Base-by-base conservation (phyloP, 2,797 vertebrate species). In the Hoplostethus atlanticus region DNA sequence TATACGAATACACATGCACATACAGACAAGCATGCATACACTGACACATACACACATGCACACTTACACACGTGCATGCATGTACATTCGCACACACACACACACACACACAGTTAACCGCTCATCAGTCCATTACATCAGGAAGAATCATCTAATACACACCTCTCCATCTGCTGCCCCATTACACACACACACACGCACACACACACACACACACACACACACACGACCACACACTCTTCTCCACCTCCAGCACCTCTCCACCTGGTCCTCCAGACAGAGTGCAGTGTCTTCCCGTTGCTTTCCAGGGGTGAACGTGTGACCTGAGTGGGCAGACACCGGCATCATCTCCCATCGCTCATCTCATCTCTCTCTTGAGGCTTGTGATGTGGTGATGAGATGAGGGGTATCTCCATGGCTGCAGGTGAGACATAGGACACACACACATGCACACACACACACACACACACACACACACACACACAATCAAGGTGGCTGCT, bases 71-170 rank as follows among this genome's bases (percentile, higher is more conserved):
- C 44, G 63, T 15, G 25, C 25, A 28, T 30, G 30, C 52, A 42
- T 42, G 46, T 30, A n/a, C 44, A 55, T 15, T 31, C 53, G 12
- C 15, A 42, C 11, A 59, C 11, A 59, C 40, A 54, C 54, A 61
- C 56, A 36, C 21, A 55, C 30, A 67, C 44, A 76, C 31, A 73
- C 12, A 70, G 60, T 70, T 78, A 77, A 81, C 68, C 68, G 74
- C 75, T 67, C 17, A 66, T 77, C 65, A 89, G 81, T 87, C 81
- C 73, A 86, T 87, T 80, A 83, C 73, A 81, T 71, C 58, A 73
- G 68, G 62, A 79, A 56, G 59, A 64, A 81, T 77, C 72, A 80
- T 73, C 74, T 71, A 59, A 68, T 71, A 60, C 73, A 74, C 64
- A 78, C 57, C 53, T 69, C 31, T 48, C 60, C 52, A 76, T 78